Base-by-base conservation (phyloP, 2,888 invertebrate species). In the Phyto melanocephala region DNA sequence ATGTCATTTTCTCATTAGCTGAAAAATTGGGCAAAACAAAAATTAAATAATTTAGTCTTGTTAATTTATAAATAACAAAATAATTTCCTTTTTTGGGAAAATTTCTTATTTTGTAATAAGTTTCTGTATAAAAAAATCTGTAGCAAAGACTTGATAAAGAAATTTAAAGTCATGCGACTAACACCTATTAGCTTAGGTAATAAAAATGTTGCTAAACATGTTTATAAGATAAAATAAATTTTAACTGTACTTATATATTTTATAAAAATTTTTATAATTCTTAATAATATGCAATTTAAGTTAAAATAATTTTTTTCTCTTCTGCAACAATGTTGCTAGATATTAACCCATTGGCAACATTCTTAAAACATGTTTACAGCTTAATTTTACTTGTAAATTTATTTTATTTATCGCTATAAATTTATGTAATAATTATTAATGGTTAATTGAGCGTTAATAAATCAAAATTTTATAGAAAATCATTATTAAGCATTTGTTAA, bases 1-100 rank as follows among this genome's bases (percentile, higher is more conserved):
- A 70, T 45, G 77, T 45, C 22, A 77, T 70, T 24, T 54, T 62
- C 52, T 62, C 62, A 77, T 77, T 70, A 70, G 50, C 47, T 10
- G 10, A 20, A 10, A 45, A 28, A 6, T 28, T 6, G 28, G 28
- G 4, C 10, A 20, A 20, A 47, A 47, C 17, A 10, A 10, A 47
- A 47, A 47, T 17, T 20, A 47, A 47, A 37, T 11, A 37, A 10
- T 10, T 37, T 37, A 17, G 7, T 10, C 7, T 20, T 22, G 3
- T 47, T 10, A 10, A 20, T 20, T 1, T 20, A 11, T 37, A 2
- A 11, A 37, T 6, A n/a, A 47, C 45, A 47, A 20, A 42, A 15
- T 11, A 22, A 10, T 10, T 17, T n/a, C n/a, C n/a, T n/a, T n/a
- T 2, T 6, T 5, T 15, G 20, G 8, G 20, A 47, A 47, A 47